These are phyloP conservation scores for Psylliodes chrysocephalus DNA, from an alignment of 2,888 invertebrate species.

Conservation along the genomic window DNA sequence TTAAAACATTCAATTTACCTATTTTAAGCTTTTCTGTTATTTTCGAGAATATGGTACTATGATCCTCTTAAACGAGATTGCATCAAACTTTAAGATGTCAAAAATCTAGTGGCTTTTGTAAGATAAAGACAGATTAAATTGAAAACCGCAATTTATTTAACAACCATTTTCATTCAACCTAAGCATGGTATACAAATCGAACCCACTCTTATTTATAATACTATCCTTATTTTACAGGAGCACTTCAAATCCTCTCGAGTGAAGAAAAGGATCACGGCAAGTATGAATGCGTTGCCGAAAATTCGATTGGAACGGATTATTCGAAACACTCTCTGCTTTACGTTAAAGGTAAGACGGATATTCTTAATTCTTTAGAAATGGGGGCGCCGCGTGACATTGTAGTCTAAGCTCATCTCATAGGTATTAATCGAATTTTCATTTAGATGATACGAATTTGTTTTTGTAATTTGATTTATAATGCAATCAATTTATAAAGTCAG, in stretches of 20 bases:
- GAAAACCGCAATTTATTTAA: too few relatives aligned
- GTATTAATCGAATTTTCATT: too few relatives aligned
- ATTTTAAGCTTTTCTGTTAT: too few relatives aligned
- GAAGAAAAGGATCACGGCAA: slow-evolving; percentile 93
- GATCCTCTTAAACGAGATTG: too few relatives aligned
- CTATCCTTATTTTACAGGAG: slow-evolving; percentile 69
- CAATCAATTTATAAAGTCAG: too few relatives aligned
- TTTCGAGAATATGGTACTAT: too few relatives aligned
- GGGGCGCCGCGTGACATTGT: background rate
- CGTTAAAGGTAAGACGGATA: slow-evolving; percentile 81
- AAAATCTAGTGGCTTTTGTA: too few relatives aligned
- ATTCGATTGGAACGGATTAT: slow-evolving; percentile 91
- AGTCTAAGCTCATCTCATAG: background rate
- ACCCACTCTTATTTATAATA: slow-evolving; percentile 23
- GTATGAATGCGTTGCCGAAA: slow-evolving; percentile 96
- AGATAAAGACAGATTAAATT: too few relatives aligned
- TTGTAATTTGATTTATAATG: too few relatives aligned
- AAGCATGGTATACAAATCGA: slow-evolving; percentile 3
- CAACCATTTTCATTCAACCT: background rate
- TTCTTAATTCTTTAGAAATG: slow-evolving; percentile 2
- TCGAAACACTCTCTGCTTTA: slow-evolving; percentile 90
- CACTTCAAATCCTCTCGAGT: slow-evolving; percentile 89
- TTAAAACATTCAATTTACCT: too few relatives aligned
- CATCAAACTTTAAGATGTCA: too few relatives aligned
- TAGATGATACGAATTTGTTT: too few relatives aligned